Evolutionary conservation across 2,113 vertebrate species (phyloP), one percentile per base, ranked within the genome.

Genomic region (Regulus satrapa): DNA sequence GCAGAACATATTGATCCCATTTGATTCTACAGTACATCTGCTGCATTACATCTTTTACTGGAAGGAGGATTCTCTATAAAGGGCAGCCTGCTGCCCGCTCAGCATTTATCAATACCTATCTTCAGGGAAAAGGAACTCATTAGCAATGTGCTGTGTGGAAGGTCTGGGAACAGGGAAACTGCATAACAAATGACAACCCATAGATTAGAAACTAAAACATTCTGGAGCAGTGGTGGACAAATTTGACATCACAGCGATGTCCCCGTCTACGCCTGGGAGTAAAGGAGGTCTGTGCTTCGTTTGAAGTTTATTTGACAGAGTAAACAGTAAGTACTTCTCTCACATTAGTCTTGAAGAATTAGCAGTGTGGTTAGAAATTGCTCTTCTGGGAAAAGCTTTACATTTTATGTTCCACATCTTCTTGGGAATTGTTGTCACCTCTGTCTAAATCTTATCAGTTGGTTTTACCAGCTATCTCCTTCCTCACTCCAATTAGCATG

Each of bases 1-100:
- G 75, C 40, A 90, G 88, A 96, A 90, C 93, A 96, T 84, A 90
- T 45, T 93, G 90, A 96, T 93, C 63, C 64, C 75, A 90, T 97
- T 92, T 88, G 52, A 92, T 61, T 74, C 93, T 84, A 48, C 71
- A 79, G 41, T 66, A 43, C 55, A 71, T 93, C 59, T 84, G 59
- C 71, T 95, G 67, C 74, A 19, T 92, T 82, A 91, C 32, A 80
- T 32, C 43, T 85, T 83, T 92, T 95, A 93, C 3, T 62, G 59
- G 62, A 46, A 88, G 63, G 78, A 96, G 91, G 67, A 18, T 58
- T 66, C 58, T 43, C 51, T 26, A 18, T 46, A 88, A 89, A 90
- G 51, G 71, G 74, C 88, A 94, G 67, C 59, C 55, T 40, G 18
- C 64, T 89, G 87, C 62, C 80, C 87, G 73, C 34, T 45, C 74